Evolutionary conservation across 2,113 vertebrate genomes (phyloP), one percentile per base, ranked within the genome.

Genomic region (Vidua macroura): DNA sequence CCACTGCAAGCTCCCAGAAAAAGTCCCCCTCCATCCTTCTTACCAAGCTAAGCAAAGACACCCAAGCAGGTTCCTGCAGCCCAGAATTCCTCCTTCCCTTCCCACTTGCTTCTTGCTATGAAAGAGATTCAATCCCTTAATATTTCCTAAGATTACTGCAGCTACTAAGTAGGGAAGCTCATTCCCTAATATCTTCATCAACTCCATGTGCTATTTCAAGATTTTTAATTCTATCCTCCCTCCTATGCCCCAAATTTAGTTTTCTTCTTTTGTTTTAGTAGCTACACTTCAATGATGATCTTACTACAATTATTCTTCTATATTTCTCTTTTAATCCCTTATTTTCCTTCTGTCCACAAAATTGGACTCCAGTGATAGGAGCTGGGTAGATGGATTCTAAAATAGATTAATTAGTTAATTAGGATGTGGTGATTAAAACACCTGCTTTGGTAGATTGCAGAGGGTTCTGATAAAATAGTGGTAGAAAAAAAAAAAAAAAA

Each of bases 1-100:
- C 2, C 52, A 43, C 44, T 27, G 11, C 25, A 27, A 59, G 9
- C 14, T 68, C 44, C 53, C 2, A 0, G 12, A 2, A 15, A 15
- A 59, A 52, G 17, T 14, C 25, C 44, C 22, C 52, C 37, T 51
- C 41, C 27, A 19, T 22, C 46, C 28, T 30, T 68, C 48, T 49
- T 28, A 8, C 1, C 20, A 13, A 62, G 23, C 20, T 39, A 74
- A 86, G 62, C 62, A 83, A 75, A 82, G 76, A 67, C 55, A 75
- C n/a, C 81, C 31, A 44, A 18, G 28, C 5, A 21, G 62, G 22
- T 30, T 88, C 66, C 46, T 37, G 31, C 75, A 56, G 69, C 30
- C 49, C 25, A 2, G 15, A 68, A 56, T 60, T 30, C 58, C 20
- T 44, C n/a, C 63, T 37, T 55, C 31, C 35, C 7, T 37, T 77